Conservation (phyloP, 2,888 invertebrate genomes). For the Psylliodes chrysocephalus region DNA sequence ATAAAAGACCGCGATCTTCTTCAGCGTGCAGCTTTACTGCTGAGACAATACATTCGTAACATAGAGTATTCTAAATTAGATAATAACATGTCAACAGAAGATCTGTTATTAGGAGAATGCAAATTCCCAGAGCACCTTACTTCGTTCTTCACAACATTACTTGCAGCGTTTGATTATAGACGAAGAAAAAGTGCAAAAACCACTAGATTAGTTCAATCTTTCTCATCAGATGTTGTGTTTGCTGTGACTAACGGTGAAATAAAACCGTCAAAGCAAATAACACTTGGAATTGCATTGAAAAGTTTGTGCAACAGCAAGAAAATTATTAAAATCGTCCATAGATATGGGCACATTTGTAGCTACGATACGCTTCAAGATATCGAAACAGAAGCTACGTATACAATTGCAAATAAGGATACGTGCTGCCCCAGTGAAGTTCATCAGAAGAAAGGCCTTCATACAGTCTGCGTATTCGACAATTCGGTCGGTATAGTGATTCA, state of each 20-base stretch:
- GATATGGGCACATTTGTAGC: conserved; percentile 34
- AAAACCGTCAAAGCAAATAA: conserved; percentile 37
- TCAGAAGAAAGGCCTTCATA: conserved; percentile 22
- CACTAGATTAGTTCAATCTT: conserved; percentile 2
- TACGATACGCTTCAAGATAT: conserved; percentile 32
- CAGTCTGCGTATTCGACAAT: conserved; percentile 46
- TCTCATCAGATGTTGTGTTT: conserved; percentile 38
- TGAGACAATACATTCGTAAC: neutral
- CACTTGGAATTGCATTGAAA: conserved; percentile 30
- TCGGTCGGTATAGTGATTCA: conserved; percentile 45
- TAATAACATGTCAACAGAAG: neutral
- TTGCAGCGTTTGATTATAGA: no score
- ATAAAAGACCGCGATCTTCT: neutral
- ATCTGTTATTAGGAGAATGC: neutral
- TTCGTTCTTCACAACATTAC: no score
- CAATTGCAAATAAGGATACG: neutral
- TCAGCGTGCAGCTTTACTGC: neutral
- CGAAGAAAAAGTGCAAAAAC: no score
- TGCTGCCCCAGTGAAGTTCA: conserved; percentile 5
- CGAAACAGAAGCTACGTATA: conserved; percentile 37
- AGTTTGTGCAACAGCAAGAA: conserved; percentile 36
- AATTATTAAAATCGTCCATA: conserved; percentile 36
- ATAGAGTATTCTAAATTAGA: neutral
- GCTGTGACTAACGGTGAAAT: conserved; percentile 45
- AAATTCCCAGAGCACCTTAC: neutral